Percentiles rank a stretch among this genome's conserved stretches.
These are phyloP conservation scores for Microplitis mediator DNA, from an alignment of 1,140 invertebrate species.

Conservation along the genomic window DNA sequence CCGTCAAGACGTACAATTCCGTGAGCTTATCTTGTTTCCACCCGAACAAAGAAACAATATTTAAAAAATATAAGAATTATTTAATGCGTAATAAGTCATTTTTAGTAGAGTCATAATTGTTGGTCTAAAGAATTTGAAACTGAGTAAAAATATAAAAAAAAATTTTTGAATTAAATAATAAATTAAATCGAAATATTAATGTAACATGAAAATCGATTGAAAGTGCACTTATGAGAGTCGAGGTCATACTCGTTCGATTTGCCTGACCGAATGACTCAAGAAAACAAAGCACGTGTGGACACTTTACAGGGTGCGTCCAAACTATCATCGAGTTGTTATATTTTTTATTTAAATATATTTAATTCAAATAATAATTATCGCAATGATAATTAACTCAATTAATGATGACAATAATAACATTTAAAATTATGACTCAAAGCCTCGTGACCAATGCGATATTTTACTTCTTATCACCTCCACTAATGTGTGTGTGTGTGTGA, in stretches of 20 bases:
- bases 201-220: conserved; percentile 16
- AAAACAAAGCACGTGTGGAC: conserved; percentile 21
- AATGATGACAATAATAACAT: background rate
- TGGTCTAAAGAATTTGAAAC: too few species aligned
- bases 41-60: background rate
- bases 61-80: background rate
- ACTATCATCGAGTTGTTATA: background rate
- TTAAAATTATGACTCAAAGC: background rate
- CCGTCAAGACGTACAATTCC: background rate
- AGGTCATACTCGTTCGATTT: conserved; percentile 27
- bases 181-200: background rate
- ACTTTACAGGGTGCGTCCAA: background rate
- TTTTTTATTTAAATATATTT: background rate
- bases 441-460: conserved; percentile 3
- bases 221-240: conserved; percentile 22
- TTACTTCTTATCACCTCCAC: background rate
- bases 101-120: too few species aligned
- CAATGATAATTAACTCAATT: background rate
- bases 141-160: too few species aligned
- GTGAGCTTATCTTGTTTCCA: background rate
- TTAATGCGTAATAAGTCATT: background rate
- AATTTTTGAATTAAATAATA: background rate
- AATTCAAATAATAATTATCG: background rate
- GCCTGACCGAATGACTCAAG: conserved; percentile 28
- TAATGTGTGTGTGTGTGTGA: background rate